Conservation (phyloP, 2,113 vertebrate species). For the Leptosomus discolor region DNA sequence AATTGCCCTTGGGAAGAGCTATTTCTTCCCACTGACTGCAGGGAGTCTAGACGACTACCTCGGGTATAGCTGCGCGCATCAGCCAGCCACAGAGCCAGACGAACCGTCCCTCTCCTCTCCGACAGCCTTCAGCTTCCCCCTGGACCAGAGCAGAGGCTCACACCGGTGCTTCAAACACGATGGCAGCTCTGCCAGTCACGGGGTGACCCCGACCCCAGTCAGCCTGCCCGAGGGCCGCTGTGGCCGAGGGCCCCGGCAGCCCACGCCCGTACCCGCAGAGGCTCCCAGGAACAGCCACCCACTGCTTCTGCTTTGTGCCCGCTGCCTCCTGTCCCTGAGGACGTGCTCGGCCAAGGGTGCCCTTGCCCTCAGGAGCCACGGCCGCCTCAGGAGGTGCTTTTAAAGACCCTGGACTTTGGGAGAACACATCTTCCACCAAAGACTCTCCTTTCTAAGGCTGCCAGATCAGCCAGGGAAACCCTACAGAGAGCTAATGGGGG, state of each 20-base stretch:
- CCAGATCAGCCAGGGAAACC: neutral
- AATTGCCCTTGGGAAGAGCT: neutral
- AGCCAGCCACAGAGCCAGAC: neutral
- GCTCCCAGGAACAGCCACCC: neutral
- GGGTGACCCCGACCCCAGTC: neutral
- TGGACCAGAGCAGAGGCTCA: rapidly evolving
- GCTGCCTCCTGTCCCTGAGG: neutral
- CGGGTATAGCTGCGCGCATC: neutral
- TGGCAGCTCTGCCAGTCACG: rapidly evolving
- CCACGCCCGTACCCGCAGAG: too few relatives aligned
- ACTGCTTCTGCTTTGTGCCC: rapidly evolving
- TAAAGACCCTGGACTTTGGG: neutral
- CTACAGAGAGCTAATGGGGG: too few relatives aligned
- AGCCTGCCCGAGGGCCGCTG: rapidly evolving
- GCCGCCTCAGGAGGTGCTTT: neutral
- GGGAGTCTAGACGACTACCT: neutral
- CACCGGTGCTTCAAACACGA: rapidly evolving
- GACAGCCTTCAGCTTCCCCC: rapidly evolving
- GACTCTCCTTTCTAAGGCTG: neutral
- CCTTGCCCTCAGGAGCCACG: rapidly evolving
- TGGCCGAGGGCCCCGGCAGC: neutral
- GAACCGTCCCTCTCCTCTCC: neutral
- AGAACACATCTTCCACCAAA: neutral
- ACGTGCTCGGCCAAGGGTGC: rapidly evolving
- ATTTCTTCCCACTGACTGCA: neutral